Conservation (phyloP, 2,797 vertebrate genomes). For the Schizothorax lantsangensis region DNA sequence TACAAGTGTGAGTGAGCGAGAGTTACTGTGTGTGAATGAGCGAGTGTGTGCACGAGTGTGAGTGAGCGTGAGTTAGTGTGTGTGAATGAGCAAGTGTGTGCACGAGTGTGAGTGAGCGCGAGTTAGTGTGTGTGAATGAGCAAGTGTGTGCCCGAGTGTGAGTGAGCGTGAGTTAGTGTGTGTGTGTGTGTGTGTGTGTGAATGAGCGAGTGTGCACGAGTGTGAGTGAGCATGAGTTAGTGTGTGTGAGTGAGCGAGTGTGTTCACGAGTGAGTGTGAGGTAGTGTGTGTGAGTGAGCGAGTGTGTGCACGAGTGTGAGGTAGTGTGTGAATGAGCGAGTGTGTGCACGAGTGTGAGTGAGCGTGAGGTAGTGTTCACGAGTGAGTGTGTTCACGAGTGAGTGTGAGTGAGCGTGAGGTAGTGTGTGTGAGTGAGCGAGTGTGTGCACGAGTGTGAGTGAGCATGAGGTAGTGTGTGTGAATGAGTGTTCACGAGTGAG, state of each 20-base stretch:
- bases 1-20: neutral
- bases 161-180: neutral
- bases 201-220: too few species aligned
- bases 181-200: too few species aligned
- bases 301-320: neutral
- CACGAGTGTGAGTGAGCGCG: neutral
- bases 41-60: neutral
- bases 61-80: neutral
- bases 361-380: too few species aligned
- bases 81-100: neutral
- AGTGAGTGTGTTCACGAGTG: too few species aligned
- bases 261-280: neutral
- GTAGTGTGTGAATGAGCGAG: too few species aligned
- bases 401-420: too few species aligned
- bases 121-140: neutral
- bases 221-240: neutral
- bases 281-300: too few species aligned
- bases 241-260: neutral
- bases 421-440: neutral
- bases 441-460: too few species aligned
- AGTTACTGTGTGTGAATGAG: too few species aligned
- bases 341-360: neutral
- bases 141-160: fast-evolving
- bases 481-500: too few species aligned
- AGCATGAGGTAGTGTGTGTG: too few species aligned